These are phyloP conservation scores for Scaptomyza parva DNA, from an alignment of 2,888 invertebrate species.

Conservation along the genomic window DNA sequence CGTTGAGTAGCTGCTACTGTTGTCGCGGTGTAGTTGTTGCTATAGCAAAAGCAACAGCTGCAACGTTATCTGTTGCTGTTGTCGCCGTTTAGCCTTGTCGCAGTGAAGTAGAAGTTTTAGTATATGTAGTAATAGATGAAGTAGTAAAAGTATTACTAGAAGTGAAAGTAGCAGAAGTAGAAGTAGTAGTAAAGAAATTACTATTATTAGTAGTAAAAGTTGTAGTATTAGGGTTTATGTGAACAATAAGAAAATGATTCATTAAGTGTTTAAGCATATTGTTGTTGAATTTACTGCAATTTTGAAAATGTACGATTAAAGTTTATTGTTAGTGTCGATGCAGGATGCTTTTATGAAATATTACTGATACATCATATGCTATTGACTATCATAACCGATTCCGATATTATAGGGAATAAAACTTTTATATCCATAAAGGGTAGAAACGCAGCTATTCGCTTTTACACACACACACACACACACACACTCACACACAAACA, in stretches of 20 bases:
- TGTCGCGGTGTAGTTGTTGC: too few species aligned
- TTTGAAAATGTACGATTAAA: neutral
- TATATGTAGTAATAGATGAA: too few species aligned
- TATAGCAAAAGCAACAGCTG: too few species aligned
- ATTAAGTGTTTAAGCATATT: too few species aligned
- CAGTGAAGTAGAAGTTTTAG: neutral
- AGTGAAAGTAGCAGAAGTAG: neutral
- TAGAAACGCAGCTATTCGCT: constrained; percentile 37
- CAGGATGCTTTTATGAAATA: neutral
- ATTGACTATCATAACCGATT: neutral
- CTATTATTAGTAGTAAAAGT: too few species aligned
- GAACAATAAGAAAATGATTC: too few species aligned
- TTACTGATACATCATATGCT: neutral
- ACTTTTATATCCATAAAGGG: neutral
- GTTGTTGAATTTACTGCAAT: too few species aligned
- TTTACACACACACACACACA: constrained; percentile 24
- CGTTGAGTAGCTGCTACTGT: too few species aligned
- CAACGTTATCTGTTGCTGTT: too few species aligned
- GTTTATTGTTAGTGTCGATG: neutral
- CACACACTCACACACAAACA: constrained; percentile 29
- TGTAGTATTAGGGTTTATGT: too few species aligned
- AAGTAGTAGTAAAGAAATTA: neutral
- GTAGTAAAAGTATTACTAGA: neutral
- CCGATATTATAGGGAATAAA: neutral
- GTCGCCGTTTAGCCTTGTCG: too few species aligned